Conservation (phyloP, 2,797 vertebrate genomes). For the Poeciliopsis infans region DNA sequence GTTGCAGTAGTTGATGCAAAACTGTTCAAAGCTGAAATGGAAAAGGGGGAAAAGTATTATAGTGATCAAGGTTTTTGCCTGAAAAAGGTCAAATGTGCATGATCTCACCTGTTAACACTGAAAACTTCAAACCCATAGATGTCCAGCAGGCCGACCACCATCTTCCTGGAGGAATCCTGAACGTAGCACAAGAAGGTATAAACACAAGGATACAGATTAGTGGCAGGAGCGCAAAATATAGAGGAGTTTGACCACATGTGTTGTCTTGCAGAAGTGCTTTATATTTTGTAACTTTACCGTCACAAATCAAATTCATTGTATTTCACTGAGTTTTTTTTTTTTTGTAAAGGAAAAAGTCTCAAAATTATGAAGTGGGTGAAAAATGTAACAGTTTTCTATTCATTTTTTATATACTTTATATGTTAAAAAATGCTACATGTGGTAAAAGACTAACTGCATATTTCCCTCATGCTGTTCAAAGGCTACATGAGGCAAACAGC, state of each 20-base stretch:
- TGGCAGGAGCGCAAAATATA: background rate
- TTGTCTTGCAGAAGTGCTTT: background rate
- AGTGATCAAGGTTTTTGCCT: background rate
- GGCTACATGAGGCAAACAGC: too few species aligned
- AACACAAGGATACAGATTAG: constrained; percentile 11
- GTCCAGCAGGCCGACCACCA: constrained; percentile 92
- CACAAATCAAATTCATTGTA: background rate
- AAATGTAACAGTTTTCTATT: background rate
- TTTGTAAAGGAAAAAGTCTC: background rate
- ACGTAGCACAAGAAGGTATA: constrained; percentile 3
- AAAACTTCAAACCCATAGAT: constrained; percentile 98
- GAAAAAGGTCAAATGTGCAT: constrained; percentile 4
- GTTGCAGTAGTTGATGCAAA: constrained; percentile 98
- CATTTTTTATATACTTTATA: background rate
- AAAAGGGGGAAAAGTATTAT: background rate
- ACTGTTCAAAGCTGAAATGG: constrained; percentile 92
- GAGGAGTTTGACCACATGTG: background rate
- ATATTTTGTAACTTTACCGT: background rate
- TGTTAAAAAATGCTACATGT: background rate
- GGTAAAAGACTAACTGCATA: background rate
- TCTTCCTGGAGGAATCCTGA: constrained; percentile 90
- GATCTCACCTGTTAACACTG: constrained; percentile 88
- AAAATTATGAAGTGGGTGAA: background rate
- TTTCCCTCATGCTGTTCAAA: background rate
- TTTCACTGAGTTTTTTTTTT: background rate